Evolutionary conservation across 2,113 vertebrate species (phyloP), one percentile per base, ranked within the genome.

Genomic region (Anseranas semipalmata): DNA sequence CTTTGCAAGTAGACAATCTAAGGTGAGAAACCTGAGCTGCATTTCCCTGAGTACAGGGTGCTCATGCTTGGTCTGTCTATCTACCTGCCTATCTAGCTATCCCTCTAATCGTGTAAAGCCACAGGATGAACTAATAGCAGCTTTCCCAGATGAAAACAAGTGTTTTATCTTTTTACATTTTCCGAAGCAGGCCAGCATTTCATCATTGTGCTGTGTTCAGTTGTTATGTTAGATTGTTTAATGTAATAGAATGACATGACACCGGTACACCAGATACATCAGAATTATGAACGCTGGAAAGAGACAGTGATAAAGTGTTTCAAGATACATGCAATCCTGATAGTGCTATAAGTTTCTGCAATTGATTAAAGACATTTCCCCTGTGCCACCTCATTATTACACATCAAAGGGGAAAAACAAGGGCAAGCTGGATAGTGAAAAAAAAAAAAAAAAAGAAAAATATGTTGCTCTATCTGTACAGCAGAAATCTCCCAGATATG

Each of bases 241-340:
- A 97, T 96, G 95, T 96, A 97, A 97, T 96, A 94, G 93, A 97
- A 94, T 96, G 92, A 89, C 55, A 92, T 92, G 93, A 96, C 85
- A 95, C 84, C 63, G 46, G 89, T 95, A 76, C 82, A 75, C n/a
- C 55, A 96, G 89, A 88, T 91, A 96, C 79, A 93, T 95, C 96
- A 97, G 93, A 97, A 97, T 96, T 97, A 95, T 94, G 96, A 96
- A 97, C 39, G 11, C 87, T 93, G 85, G 84, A 87, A 91, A 95
- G 75, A 96, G 90, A 93, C 90, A 97, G 56, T 95, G 92, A 97
- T 93, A 72, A 97, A 84, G 91, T 93, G 87, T 91, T 97, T 96
- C 3, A 22, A 96, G 95, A 94, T 94, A 70, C 74, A 62, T 89
- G 39, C 62, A 77, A 87, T 91, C 94, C 89, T 87, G 94, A 63